Conservation (phyloP, 2,888 invertebrate genomes). For the Chironomus riparius region DNA sequence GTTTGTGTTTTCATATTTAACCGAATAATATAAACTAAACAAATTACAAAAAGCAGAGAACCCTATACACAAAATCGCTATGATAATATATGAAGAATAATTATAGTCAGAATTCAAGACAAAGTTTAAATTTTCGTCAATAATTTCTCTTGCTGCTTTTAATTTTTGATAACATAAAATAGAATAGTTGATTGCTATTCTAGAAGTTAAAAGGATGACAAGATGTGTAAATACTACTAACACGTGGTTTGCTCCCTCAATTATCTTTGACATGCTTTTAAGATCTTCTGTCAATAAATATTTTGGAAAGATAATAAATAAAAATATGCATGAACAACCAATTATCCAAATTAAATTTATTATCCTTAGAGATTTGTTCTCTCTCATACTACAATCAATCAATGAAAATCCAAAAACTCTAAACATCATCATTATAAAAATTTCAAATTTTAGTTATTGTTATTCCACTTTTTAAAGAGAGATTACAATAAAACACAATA, state of each 20-base stretch:
- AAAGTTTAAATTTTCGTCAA: not conserved
- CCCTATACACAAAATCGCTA: not conserved
- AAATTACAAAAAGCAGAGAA: not conserved
- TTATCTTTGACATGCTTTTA: slow-evolving; percentile 2
- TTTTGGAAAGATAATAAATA: not conserved
- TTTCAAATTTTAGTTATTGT: no score
- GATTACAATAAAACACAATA: not conserved
- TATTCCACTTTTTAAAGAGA: not conserved
- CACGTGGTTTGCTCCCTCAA: not conserved
- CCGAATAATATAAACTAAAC: not conserved
- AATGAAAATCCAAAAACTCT: not conserved
- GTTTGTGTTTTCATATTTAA: not conserved
- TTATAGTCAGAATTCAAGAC: not conserved
- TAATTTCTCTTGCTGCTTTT: not conserved
- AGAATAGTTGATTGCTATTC: not conserved
- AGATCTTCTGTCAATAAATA: not conserved
- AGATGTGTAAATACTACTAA: not conserved
- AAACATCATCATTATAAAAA: not conserved
- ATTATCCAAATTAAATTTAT: slow-evolving; percentile 13
- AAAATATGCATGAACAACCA: not conserved
- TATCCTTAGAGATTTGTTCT: not conserved
- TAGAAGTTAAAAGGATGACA: not conserved
- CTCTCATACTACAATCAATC: not conserved
- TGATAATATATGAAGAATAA: not conserved
- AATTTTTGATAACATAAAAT: slow-evolving; percentile 3